Evolutionary conservation across 1,140 invertebrate genomes (phyloP).

Genomic region (Diorhabda sublineata): DNA sequence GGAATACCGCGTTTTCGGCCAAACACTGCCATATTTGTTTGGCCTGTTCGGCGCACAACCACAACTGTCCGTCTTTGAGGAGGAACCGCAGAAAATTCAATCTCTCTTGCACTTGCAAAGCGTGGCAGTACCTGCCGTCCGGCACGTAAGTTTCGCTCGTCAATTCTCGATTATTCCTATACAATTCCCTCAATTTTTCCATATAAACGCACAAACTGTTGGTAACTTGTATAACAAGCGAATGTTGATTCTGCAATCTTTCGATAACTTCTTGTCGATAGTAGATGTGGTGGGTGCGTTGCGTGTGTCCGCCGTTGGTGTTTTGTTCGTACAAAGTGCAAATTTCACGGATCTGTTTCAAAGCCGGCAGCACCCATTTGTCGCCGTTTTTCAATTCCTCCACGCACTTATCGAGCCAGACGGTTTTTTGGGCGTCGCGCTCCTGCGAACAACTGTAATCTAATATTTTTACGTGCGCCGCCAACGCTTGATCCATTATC

Average conservation of each 20-base stretch:
- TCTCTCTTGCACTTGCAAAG: conserved; percentile 88
- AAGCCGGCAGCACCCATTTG: conserved; percentile 87
- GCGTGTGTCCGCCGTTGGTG: conserved; percentile 50
- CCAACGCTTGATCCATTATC: conserved; percentile 95
- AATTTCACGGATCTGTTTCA: conserved; percentile 95
- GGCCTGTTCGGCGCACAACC: conserved; percentile 93
- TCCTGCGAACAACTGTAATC: conserved; percentile 97
- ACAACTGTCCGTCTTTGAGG: conserved; percentile 89
- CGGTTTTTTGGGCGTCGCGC: conserved; percentile 90
- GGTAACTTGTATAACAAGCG: conserved; percentile 88
- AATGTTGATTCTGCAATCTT: conserved; percentile 85
- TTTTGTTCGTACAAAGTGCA: conserved; percentile 85
- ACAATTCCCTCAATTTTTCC: conserved; percentile 72
- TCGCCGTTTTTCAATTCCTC: conserved; percentile 87
- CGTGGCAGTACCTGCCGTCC: conserved; percentile 88
- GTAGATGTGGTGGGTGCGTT: conserved; percentile 60
- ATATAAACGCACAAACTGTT: conserved; percentile 91
- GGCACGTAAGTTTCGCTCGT: conserved; percentile 79
- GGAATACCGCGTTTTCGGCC: conserved; percentile 88
- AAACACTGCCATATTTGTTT: conserved; percentile 97
- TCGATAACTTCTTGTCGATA: conserved; percentile 81
- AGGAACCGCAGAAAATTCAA: conserved; percentile 89
- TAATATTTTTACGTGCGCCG: conserved; percentile 94
- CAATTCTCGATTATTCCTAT: conserved; percentile 69
- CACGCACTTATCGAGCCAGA: conserved; percentile 94